A percentile compares a stretch with the other conserved stretches of the same genome.
Conservation (phyloP, 2,797 vertebrate genomes). For the Chrysocyon brachyurus region DNA sequence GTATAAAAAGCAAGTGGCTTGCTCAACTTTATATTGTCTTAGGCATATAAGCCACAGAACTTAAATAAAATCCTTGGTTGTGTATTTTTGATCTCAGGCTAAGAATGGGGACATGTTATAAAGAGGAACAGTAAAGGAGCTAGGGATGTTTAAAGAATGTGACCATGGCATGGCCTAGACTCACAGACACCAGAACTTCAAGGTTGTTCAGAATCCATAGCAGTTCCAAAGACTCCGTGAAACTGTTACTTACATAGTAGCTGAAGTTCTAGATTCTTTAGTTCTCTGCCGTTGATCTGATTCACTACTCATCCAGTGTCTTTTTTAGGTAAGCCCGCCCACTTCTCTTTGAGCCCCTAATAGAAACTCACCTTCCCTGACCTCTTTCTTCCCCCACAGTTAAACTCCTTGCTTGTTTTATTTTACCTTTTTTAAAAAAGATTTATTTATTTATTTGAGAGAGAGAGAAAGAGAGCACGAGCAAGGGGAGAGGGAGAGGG, state of each 20-base stretch:
- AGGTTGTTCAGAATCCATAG: not conserved
- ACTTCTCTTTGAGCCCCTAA: not conserved
- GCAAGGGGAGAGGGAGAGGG: not conserved
- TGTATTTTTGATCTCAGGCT: slow-evolving; percentile 21
- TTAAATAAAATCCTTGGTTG: not conserved
- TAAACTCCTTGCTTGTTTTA: not conserved
- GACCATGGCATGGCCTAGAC: not conserved
- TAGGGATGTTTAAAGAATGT: not conserved
- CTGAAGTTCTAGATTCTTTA: not conserved
- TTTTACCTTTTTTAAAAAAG: not conserved
- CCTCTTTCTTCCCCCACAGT: not conserved
- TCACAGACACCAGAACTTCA: not conserved
- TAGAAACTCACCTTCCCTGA: not conserved
- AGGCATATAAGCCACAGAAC: not conserved
- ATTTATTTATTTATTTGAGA: not conserved
- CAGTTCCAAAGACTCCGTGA: not conserved
- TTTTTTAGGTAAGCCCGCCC: not conserved
- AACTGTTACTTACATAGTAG: not conserved
- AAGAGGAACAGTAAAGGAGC: not conserved
- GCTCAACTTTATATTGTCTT: not conserved
- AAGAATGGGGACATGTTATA: not conserved
- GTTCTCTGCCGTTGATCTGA: not conserved
- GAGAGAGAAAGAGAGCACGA: not conserved
- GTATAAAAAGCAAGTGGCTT: not conserved
- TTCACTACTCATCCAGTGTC: not conserved